Conservation (phyloP, 2,888 invertebrate species). For the Endotricha flammealis region DNA sequence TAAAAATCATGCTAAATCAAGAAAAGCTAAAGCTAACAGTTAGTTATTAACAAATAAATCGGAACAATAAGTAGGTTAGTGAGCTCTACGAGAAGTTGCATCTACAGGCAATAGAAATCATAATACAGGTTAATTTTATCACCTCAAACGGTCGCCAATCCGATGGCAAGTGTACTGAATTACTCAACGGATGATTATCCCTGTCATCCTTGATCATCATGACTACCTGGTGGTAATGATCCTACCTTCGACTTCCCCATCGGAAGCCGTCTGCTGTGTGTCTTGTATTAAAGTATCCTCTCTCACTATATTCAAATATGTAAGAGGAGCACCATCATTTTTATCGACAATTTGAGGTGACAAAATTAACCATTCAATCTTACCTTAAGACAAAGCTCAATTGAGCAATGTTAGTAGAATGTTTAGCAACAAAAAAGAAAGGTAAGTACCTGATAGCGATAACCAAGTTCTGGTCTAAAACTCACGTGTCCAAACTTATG, state of each 20-base stretch:
- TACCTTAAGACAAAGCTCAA: not conserved
- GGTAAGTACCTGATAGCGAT: conserved; percentile 60
- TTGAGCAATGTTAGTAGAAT: conserved; percentile 32
- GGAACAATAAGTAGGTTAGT: conserved; percentile 28
- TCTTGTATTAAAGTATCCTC: no score
- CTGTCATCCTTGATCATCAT: no score
- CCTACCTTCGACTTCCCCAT: no score
- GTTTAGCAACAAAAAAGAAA: conserved; percentile 43
- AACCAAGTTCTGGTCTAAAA: conserved; percentile 54
- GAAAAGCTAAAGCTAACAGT: no score
- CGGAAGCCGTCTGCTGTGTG: no score
- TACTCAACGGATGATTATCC: no score
- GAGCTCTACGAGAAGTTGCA: conserved; percentile 17
- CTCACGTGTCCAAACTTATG: conserved; percentile 96
- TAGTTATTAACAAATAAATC: conserved; percentile 11
- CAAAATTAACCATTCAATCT: not conserved
- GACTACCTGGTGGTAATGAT: no score
- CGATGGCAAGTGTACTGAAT: no score
- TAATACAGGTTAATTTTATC: conserved; percentile 12
- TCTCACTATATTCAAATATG: no score
- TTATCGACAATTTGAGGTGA: not conserved
- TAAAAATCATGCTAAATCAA: no score
- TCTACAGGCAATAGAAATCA: conserved; percentile 19
- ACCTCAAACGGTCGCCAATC: conserved; percentile 11
- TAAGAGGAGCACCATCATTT: no score